These are phyloP conservation scores for Ptilodon capucinus DNA, from an alignment of 2,888 invertebrate species.

Conservation along the genomic window DNA sequence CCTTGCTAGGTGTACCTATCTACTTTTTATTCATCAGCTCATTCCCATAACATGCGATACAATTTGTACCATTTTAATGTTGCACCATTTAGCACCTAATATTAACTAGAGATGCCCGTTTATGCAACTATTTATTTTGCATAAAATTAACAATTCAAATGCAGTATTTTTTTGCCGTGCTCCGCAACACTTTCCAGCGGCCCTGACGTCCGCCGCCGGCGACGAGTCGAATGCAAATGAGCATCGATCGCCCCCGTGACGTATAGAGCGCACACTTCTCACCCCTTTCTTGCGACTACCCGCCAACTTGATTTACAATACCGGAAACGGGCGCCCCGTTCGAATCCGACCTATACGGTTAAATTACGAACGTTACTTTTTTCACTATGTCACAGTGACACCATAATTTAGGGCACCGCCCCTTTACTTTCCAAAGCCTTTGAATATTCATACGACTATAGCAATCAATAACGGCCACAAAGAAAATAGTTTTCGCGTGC, in stretches of 20 bases:
- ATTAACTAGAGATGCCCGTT: slow-evolving; percentile 59
- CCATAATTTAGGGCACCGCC: slow-evolving; percentile 79
- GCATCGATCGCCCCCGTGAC: slow-evolving; percentile 75
- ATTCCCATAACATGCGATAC: slow-evolving; percentile 12
- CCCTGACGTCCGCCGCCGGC: slow-evolving; percentile 72
- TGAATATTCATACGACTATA: slow-evolving; percentile 81
- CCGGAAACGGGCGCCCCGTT: slow-evolving; percentile 73
- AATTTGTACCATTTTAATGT: slow-evolving; percentile 54
- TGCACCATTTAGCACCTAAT: slow-evolving; percentile 67
- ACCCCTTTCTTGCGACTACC: slow-evolving; percentile 80
- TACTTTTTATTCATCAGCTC: slow-evolving; percentile 9
- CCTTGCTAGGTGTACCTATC: background rate
- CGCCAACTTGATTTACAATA: slow-evolving; percentile 77
- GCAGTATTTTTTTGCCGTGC: slow-evolving; percentile 65
- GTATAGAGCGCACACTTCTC: slow-evolving; percentile 75
- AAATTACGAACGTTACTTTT: slow-evolving; percentile 68
- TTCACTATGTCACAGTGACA: slow-evolving; percentile 79
- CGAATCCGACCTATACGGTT: slow-evolving; percentile 65
- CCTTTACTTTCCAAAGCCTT: slow-evolving; percentile 75
- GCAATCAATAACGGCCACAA: slow-evolving; percentile 80
- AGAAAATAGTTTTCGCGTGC: slow-evolving; percentile 81
- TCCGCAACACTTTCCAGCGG: slow-evolving; percentile 76
- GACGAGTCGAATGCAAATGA: slow-evolving; percentile 78
- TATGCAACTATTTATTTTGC: slow-evolving; percentile 76
- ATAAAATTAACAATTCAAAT: slow-evolving; percentile 78